Evolutionary conservation across 2,113 vertebrate species (phyloP), one percentile per base, ranked within the genome.

Genomic region (Poeciliopsis occidentalis): DNA sequence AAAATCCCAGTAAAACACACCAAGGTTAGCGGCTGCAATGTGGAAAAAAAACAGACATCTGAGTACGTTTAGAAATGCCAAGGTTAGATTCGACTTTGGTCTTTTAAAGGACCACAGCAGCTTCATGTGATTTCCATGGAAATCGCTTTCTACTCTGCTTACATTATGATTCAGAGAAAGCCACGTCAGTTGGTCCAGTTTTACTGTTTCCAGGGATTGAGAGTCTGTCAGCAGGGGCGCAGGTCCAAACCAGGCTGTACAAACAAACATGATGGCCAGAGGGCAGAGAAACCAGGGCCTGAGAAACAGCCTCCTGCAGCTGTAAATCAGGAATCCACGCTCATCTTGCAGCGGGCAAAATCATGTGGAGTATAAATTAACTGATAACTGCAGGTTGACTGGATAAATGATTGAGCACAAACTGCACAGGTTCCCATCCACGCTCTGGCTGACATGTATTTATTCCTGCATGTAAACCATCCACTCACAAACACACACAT

Each of bases 241-340:
- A 73, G 63, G 63, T 78, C 72, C 88, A 79, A 60, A 72, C 64
- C 61, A 65, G 70, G 30, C 26, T 68, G 39, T 75, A 30, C 60
- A 86, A 76, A 80, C 64, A 86, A 84, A 86, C 77, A 84, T 27
- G 37, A 68, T 2, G 12, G 63, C 30, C 57, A 41, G n/a, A 66
- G 51, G 13, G 60, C 30, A 57, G n/a, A 60, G 44, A 72, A 34
- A 12, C 22, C n/a, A 5, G 3, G 26, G 72, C 24, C 68, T 63
- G 29, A 34, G 11, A 79, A 67, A 73, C 1, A 29, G 30, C 26
- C n/a, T 64, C 24, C 24, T 4, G 8, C 31, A 64, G 24, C 26
- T 24, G 26, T 51, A 31, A 68, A 51, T 5, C 32, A 11, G 29
- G 30, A 51, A 4, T 54, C 26, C 51, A 24, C n/a, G 51, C n/a